phyloP scores from a whole-genome alignment of 2,888 invertebrate genomes.

The Clostera curtula region DNA sequence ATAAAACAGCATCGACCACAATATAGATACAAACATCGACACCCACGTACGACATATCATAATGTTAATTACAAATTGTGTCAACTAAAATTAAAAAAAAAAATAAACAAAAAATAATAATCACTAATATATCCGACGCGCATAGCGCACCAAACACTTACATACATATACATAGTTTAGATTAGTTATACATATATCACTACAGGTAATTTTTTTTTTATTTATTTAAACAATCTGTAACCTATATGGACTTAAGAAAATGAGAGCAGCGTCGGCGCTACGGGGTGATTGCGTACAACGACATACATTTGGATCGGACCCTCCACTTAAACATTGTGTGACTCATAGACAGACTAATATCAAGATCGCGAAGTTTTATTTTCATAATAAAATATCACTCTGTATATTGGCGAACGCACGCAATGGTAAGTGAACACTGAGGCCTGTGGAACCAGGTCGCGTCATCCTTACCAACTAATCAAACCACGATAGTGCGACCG shows the following conservation, averaged over 20 bases:
- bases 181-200: conserved; percentile 56
- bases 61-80: conserved; percentile 69
- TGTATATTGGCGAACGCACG: too few relatives aligned
- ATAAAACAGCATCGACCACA: conserved; percentile 62
- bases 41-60: conserved; percentile 54
- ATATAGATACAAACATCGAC: conserved; percentile 53
- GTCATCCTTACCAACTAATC: too few relatives aligned
- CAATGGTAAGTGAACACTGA: too few relatives aligned
- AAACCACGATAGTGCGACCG: too few relatives aligned
- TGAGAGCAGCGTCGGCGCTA: conserved; percentile 26
- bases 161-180: conserved; percentile 59
- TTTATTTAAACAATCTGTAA: conserved; percentile 41
- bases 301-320: too few relatives aligned
- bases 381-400: conserved; percentile 14
- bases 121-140: conserved; percentile 41
- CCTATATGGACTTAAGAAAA: conserved; percentile 40
- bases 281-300: too few relatives aligned
- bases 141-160: conserved; percentile 64
- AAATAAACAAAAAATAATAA: too few relatives aligned
- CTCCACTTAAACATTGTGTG: too few relatives aligned
- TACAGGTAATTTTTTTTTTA: conserved; percentile 67
- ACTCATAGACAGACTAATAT: too few relatives aligned
- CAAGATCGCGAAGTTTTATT: conserved; percentile 10
- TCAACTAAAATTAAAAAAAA: conserved; percentile 69
- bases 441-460: too few relatives aligned